Evolutionary conservation across 2,113 vertebrate species (phyloP), one percentile per base, ranked within the genome.

Genomic region (Notechis scutatus): DNA sequence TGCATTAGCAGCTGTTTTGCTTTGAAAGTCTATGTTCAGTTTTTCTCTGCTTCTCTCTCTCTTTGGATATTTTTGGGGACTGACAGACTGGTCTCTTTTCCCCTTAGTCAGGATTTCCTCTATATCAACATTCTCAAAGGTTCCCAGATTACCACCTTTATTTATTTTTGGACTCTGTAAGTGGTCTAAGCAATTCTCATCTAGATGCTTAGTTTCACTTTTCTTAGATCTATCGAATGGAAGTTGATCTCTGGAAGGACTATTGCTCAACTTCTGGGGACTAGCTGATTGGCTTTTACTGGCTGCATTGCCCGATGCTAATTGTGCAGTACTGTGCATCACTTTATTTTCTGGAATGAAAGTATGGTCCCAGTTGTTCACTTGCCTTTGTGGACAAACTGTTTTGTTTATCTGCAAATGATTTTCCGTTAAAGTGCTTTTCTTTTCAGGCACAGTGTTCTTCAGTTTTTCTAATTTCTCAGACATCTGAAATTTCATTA

Each of bases 31-130:
- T 57, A 47, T 90, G 61, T 91, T 93, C 14, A 85, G 12, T 0
- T 0, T 92, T 59, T 95, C 97, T 50, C 29, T 4, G 12, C 86
- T 23, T 93, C 94, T 97, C 23, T 94, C 98, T 56, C 94, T 96
- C 93, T 96, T 85, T 0, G 96, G 96, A 92, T 94, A 95, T 95
- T 98, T 98, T 20, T 95, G 98, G 3, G 98, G 98, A 95, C 98
- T 98, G 1, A 96, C 93, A 93, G 98, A 97, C 29, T 92, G 92
- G 5, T 95, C 96, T 55, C 10, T 92, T 50, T 88, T 92, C 93
- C 93, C 95, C 15, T 90, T 21, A 85, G 21, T 89, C 9, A 4
- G 12, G 12, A 95, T 96, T 24, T 74, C 96, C 21, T 39, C 94
- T 88, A 92, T 93, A 11, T 93, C 95, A 1, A 23, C 94, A 89